These are phyloP conservation scores for Danaus plexippus DNA, from an alignment of 1,140 invertebrate species.

Conservation along the genomic window DNA sequence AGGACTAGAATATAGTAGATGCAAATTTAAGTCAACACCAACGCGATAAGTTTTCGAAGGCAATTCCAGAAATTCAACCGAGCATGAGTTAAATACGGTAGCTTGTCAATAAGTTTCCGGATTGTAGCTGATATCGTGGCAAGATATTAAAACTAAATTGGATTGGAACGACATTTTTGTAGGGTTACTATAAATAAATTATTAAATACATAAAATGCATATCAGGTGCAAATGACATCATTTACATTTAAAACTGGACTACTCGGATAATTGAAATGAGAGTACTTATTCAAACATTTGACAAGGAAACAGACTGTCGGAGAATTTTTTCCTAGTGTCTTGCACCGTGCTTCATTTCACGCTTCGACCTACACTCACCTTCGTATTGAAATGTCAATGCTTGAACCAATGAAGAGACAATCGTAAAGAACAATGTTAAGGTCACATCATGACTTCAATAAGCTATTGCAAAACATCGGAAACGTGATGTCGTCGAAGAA, in stretches of 20 bases:
- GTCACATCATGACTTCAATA: slow-evolving; percentile 71
- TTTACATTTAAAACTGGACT: too few species aligned
- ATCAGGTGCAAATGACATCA: too few species aligned
- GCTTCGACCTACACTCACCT: slow-evolving; percentile 60
- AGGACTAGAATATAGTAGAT: slow-evolving; percentile 62
- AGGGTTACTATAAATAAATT: too few species aligned
- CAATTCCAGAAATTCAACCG: slow-evolving; percentile 52
- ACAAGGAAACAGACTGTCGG: too few species aligned
- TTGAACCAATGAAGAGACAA: slow-evolving; percentile 64
- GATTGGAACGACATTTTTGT: background rate
- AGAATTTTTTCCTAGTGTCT: slow-evolving; percentile 13
- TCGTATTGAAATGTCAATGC: slow-evolving; percentile 68
- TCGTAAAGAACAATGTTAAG: slow-evolving; percentile 71
- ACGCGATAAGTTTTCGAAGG: slow-evolving; percentile 56
- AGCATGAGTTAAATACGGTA: slow-evolving; percentile 30
- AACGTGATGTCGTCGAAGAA: slow-evolving; percentile 64
- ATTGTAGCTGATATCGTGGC: too few species aligned
- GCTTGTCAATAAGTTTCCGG: too few species aligned
- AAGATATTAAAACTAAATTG: too few species aligned
- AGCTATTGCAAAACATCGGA: slow-evolving; percentile 66
- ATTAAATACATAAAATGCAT: too few species aligned
- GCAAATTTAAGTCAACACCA: slow-evolving; percentile 64
- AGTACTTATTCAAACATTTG: too few species aligned
- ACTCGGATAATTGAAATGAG: too few species aligned
- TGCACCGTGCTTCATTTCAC: slow-evolving; percentile 56